Base-by-base conservation (phyloP, 1,140 invertebrate genomes). In the Drosophila novamexicana region DNA sequence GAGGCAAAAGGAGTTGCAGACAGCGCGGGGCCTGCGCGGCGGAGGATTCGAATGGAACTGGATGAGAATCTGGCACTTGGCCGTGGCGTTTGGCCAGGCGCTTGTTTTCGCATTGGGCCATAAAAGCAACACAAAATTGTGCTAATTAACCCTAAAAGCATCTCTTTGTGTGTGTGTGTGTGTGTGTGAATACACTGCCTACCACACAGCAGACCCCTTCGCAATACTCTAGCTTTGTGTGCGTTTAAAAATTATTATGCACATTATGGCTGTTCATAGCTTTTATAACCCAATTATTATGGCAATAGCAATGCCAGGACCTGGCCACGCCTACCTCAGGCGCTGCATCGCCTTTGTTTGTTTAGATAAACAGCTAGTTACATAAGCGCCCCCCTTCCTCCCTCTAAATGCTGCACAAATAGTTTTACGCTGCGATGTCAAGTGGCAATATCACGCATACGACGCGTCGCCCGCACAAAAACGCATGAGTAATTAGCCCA, bases 101-200 rank as follows among this genome's bases (percentile, higher is more conserved):
- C 83, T 88, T 88, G 83, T 88, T 80, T 82, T 86, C 59, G 61
- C 77, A 59, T 47, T 81, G 54, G 75, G 72, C 76, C 84, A 88
- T 88, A 88, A 88, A 88, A 80, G 80, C 83, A 89, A 66, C 84
- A 86, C 79, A 83, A 89, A 88, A 89, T 89, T 89, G 84, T 89
- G 83, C 84, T 88, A 88, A 88, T 88, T 88, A 88, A 88, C 83
- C 79, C 80, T 88, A 88, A 88, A 88, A 83, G 84, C 86, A 89
- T 71, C 69, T 71, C 66, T 80, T 54, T 79, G 61, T 64, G 39
- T 65, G 37, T n/a, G 37, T 45, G 16, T 77, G 56, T 66, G 59
- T 75, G 57, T 77, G 61, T 47, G 50, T 71, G 69, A 54, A 56
- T 52, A 29, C 57, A 39, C 34, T 50, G 47, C 49, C 34, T 32